Evolutionary conservation across 2,888 invertebrate genomes (phyloP), one percentile per base, ranked within the genome.

Genomic region (Heliconius ethilla): DNA sequence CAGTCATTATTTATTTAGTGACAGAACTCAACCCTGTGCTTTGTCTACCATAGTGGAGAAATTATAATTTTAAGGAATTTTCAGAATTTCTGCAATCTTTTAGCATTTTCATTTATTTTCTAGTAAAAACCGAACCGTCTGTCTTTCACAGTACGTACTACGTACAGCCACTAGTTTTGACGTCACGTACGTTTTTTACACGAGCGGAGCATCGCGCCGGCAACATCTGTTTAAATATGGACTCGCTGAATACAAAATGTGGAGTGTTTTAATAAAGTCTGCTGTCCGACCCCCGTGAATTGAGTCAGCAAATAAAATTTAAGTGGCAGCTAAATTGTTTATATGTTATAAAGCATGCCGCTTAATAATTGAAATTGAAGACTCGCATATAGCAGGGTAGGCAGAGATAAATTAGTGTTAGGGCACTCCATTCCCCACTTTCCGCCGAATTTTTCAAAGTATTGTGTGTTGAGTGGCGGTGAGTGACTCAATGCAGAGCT

Each of bases 111-210:
- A 74, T 65, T 65, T 65, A 63, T 65, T 65, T 65, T 45, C 37
- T 45, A 62, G 11, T 63, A n/a, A 37, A 33, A 33, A 73, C 65
- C 15, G 59, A 63, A 40, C 27, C 29, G n/a, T 27, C 72, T 65
- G 40, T 74, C 70, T 59, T 74, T 66, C 45, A 33, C 51, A 77
- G 55, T 59, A 51, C 51, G 7, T 51, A 51, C 51, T 51, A 18
- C 51, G 51, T 51, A 51, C 51, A 51, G 22, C 51, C 62, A 62
- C 62, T 29, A 33, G 55, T 67, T 75, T 29, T 86, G 81, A 88
- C 85, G 85, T 83, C 70, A 51, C 4, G 33, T 82, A 82, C 80
- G 70, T 76, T 81, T 82, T 82, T 81, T 82, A 82, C 81, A 74
- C 63, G 66, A 63, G 73, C 75, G 51, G 66, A 75, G 74, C 65